phyloP scores from a whole-genome alignment of 2,888 invertebrate genomes.

The Philonicus albiceps region DNA sequence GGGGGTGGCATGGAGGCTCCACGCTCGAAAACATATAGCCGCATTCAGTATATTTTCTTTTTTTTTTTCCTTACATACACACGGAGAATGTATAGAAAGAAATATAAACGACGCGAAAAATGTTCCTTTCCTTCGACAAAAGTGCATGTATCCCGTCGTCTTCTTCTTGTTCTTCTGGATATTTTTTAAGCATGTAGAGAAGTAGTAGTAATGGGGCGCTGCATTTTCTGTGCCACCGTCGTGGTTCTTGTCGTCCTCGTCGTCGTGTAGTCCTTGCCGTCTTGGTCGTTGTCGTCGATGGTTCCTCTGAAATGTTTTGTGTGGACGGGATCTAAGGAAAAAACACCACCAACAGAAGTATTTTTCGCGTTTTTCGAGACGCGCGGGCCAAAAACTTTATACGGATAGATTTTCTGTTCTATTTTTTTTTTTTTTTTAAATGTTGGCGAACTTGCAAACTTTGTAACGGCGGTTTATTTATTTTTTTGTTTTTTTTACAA shows the following conservation, averaged over 20 bases:
- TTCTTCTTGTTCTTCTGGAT: background rate
- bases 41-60: conserved; percentile 29
- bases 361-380: conserved; percentile 50
- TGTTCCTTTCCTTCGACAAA: conserved; percentile 39
- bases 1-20: background rate
- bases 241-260: conserved; percentile 3
- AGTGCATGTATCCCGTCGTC: conserved; percentile 39
- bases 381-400: conserved; percentile 11
- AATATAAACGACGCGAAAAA: conserved; percentile 15
- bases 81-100: conserved; percentile 23
- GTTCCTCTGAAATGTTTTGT: conserved; percentile 36
- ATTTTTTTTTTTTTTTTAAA: background rate
- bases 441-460: background rate
- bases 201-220: conserved; percentile 48
- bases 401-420: background rate
- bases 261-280: background rate
- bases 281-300: conserved; percentile 25
- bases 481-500: background rate
- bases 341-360: conserved; percentile 50
- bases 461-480: background rate
- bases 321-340: conserved; percentile 38
- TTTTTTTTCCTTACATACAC: conserved; percentile 36
- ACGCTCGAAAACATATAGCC: conserved; percentile 11
- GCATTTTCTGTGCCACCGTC: conserved; percentile 41
- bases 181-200: conserved; percentile 41